Conservation (phyloP, 92 coral and sea anemone species). For the Galaxea fascicularis region DNA sequence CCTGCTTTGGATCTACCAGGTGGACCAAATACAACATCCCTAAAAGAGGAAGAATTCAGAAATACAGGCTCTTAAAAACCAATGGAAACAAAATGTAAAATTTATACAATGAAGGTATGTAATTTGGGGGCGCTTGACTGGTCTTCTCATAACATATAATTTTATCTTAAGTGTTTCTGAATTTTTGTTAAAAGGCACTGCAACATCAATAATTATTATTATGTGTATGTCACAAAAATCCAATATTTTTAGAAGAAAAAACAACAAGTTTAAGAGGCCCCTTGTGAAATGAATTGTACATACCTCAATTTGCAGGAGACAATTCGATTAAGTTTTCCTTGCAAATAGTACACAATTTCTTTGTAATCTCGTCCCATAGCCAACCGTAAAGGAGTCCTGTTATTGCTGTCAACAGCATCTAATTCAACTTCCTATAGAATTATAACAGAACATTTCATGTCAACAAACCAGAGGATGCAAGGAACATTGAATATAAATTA, state of each 20-base stretch:
- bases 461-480: neutral
- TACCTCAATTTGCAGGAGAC: constrained; percentile 90
- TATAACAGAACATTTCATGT: neutral
- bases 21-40: constrained; percentile 97
- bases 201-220: too few relatives aligned
- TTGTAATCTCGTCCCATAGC: constrained; percentile 91
- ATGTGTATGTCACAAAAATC: too few relatives aligned
- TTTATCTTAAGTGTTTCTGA: too few relatives aligned
- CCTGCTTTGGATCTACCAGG: constrained; percentile 94
- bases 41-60: constrained; percentile 34
- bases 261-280: neutral
- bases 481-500: neutral
- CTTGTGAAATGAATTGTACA: neutral
- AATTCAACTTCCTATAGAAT: constrained; percentile 80
- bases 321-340: constrained; percentile 82
- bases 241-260: too few relatives aligned
- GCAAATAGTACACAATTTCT: constrained; percentile 83
- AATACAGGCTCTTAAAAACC: too few relatives aligned
- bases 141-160: too few relatives aligned
- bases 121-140: too few relatives aligned
- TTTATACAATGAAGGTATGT: too few relatives aligned
- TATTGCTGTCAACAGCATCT: constrained; percentile 80
- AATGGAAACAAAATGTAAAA: too few relatives aligned
- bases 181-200: too few relatives aligned
- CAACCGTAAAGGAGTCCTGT: constrained; percentile 92